Evolutionary conservation across 1,140 invertebrate species (phyloP).

Genomic region (Diorhabda sublineata): DNA sequence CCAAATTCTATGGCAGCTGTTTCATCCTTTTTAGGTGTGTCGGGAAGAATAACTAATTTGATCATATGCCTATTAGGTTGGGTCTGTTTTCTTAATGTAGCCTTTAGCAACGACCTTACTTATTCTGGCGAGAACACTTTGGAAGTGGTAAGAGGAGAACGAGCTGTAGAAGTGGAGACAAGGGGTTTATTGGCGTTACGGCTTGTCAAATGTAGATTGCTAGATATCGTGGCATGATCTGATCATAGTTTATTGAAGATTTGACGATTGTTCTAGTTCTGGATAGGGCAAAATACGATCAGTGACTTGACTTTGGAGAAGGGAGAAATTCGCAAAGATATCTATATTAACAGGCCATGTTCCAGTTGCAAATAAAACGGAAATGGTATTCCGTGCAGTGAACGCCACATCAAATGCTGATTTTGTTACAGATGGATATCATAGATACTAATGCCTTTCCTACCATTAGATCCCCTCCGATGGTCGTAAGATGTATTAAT

Average conservation of each 20-base stretch:
- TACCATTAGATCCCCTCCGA: slow-evolving; percentile 48
- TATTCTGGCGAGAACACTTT: not conserved
- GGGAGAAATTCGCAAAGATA: slow-evolving; percentile 5
- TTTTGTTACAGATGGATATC: slow-evolving; percentile 47
- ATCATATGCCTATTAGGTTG: slow-evolving; percentile 1
- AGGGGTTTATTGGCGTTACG: not conserved
- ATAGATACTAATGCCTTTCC: slow-evolving; percentile 43
- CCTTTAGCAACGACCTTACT: slow-evolving; percentile 1
- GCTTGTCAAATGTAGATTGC: too few relatives aligned
- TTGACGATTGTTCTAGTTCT: slow-evolving; percentile 8
- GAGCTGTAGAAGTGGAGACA: not conserved
- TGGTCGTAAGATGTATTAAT: slow-evolving; percentile 41
- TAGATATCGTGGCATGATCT: slow-evolving; percentile 11
- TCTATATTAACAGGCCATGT: slow-evolving; percentile 9
- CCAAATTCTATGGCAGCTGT: not conserved
- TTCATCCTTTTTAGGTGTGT: slow-evolving; percentile 5
- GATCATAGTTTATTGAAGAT: not conserved
- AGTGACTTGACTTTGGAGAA: slow-evolving; percentile 14
- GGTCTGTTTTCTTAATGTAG: not conserved
- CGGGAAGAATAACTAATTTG: not conserved
- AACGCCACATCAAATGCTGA: slow-evolving; percentile 32
- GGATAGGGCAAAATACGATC: slow-evolving; percentile 17
- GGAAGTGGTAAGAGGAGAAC: not conserved
- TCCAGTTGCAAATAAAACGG: slow-evolving; percentile 7
- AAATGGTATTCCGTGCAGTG: slow-evolving; percentile 7